These are phyloP conservation scores for Folsomia manolachei DNA, from an alignment of 2,888 invertebrate genomes.

Conservation along the genomic window DNA sequence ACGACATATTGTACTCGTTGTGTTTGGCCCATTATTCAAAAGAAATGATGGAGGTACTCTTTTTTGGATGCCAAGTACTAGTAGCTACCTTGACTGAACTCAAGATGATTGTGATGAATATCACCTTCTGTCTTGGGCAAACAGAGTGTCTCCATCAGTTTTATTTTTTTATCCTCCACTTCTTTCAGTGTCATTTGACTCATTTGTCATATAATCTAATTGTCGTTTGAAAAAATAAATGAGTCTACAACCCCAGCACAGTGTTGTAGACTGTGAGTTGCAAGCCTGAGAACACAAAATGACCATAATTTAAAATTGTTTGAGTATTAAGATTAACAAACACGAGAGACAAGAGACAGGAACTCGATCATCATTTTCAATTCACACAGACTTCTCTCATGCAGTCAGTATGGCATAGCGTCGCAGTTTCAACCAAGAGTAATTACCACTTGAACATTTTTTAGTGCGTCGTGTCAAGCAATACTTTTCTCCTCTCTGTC, in stretches of 20 bases:
- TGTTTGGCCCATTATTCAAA: no score
- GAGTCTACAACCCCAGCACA: not conserved
- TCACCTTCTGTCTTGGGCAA: slow-evolving; percentile 5
- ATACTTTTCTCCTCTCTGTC: not conserved
- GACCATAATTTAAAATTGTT: slow-evolving; percentile 5
- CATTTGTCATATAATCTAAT: slow-evolving; percentile 20
- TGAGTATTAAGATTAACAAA: slow-evolving; percentile 1
- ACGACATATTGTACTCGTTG: no score
- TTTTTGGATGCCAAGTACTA: not conserved
- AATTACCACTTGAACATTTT: not conserved
- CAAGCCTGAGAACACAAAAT: not conserved
- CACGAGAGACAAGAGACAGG: slow-evolving; percentile 3
- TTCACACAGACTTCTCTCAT: not conserved
- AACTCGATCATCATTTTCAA: slow-evolving; percentile 17
- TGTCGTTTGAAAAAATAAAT: slow-evolving; percentile 2
- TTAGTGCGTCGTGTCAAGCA: not conserved
- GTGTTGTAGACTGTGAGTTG: not conserved
- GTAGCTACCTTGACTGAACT: not conserved
- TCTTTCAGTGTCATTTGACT: slow-evolving; percentile 17
- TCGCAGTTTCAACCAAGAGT: not conserved
- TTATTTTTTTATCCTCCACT: slow-evolving; percentile 10
- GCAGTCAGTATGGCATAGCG: no score
- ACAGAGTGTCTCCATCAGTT: slow-evolving; percentile 8
- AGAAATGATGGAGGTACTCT: not conserved
- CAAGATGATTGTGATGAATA: slow-evolving; percentile 1